phyloP scores from a whole-genome alignment of 2,888 invertebrate genomes.

The Blastobasis lacticolella region DNA sequence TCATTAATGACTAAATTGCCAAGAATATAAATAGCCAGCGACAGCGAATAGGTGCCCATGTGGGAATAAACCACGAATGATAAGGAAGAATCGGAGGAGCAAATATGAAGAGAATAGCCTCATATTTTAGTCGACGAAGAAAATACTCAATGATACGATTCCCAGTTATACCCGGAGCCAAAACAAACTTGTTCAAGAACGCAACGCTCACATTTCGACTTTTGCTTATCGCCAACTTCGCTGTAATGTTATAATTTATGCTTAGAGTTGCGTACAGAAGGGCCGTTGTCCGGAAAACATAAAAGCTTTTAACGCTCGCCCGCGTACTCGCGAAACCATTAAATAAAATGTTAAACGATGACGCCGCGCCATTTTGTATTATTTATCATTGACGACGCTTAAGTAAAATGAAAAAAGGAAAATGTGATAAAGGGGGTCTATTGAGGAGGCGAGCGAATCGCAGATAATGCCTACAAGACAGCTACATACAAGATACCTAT shows the following conservation, averaged over 20 bases:
- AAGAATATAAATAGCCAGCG: too few relatives aligned
- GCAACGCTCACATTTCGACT: not conserved
- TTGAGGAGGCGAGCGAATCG: not conserved
- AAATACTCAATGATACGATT: constrained; percentile 1
- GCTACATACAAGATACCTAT: too few relatives aligned
- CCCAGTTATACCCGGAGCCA: too few relatives aligned
- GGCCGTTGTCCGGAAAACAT: constrained; percentile 50
- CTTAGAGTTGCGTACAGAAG: constrained; percentile 28
- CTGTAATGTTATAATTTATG: constrained; percentile 19
- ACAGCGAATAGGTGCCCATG: too few relatives aligned
- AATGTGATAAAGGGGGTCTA: constrained; percentile 1
- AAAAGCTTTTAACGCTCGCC: constrained; percentile 47
- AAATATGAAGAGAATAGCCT: too few relatives aligned
- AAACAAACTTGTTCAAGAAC: too few relatives aligned
- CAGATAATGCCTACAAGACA: too few relatives aligned
- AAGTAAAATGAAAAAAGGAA: constrained; percentile 6
- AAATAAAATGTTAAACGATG: constrained; percentile 34
- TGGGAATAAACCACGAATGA: too few relatives aligned
- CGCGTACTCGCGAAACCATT: constrained; percentile 22
- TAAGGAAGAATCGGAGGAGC: too few relatives aligned
- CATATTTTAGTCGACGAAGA: not conserved
- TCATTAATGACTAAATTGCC: too few relatives aligned
- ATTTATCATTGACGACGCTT: constrained; percentile 5
- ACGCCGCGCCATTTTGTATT: constrained; percentile 24
- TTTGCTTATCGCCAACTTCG: constrained; percentile 6